Percentiles rank a stretch among this genome's conserved stretches.
Conservation (phyloP, 2,797 vertebrate genomes). For the Denticeps clupeoides region DNA sequence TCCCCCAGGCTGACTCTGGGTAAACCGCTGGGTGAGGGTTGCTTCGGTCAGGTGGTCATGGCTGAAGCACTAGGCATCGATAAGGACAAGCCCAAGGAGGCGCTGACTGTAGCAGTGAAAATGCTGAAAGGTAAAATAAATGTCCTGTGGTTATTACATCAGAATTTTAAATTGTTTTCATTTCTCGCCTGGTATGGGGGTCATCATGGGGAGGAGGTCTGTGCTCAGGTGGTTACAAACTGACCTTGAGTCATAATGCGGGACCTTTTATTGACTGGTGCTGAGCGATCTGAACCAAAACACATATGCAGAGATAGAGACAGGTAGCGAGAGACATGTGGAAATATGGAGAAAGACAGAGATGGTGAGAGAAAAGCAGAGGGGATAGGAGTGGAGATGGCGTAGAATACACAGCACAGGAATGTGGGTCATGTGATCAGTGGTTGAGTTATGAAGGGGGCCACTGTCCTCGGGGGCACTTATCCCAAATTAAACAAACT, state of each 20-base stretch:
- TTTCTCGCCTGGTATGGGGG: too few relatives aligned
- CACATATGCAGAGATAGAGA: too few relatives aligned
- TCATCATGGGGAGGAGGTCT: too few relatives aligned
- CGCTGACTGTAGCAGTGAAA: slow-evolving; percentile 91
- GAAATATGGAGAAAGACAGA: neutral
- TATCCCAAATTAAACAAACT: slow-evolving; percentile 45
- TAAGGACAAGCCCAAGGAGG: slow-evolving; percentile 94
- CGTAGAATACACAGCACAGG: slow-evolving; percentile 41
- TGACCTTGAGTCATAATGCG: neutral
- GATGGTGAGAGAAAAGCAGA: neutral
- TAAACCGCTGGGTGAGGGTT: slow-evolving; percentile 93
- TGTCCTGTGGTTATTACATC: too few relatives aligned
- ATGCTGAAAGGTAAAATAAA: slow-evolving; percentile 98
- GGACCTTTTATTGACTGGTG: slow-evolving; percentile 24
- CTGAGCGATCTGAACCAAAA: too few relatives aligned
- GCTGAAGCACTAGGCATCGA: slow-evolving; percentile 91
- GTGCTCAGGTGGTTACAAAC: too few relatives aligned
- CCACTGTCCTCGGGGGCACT: slow-evolving; percentile 48
- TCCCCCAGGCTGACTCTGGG: slow-evolving; percentile 82
- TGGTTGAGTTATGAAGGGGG: slow-evolving; percentile 43
- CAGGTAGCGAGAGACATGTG: too few relatives aligned
- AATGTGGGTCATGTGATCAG: slow-evolving; percentile 29
- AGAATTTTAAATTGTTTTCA: too few relatives aligned
- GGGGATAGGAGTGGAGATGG: slow-evolving; percentile 23
- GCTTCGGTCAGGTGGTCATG: slow-evolving; percentile 98